A percentile compares a stretch with the other conserved stretches of the same genome.
phyloP scores from a whole-genome alignment of 2,113 vertebrate species.

The Limanda limanda region DNA sequence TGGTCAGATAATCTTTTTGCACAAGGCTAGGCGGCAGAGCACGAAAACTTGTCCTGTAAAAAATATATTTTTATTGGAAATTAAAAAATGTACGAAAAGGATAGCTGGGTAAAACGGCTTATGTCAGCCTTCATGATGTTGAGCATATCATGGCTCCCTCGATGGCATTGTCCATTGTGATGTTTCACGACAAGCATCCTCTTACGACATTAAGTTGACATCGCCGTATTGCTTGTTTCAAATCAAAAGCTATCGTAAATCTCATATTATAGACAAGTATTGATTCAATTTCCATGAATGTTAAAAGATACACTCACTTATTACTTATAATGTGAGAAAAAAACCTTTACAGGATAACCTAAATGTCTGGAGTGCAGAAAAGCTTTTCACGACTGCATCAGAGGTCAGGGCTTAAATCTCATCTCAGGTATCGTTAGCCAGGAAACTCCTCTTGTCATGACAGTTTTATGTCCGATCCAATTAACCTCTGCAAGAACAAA shows the following conservation, averaged over 20 bases:
- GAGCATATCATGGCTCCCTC: too few species aligned
- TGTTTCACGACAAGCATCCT: too few species aligned
- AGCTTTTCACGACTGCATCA: background rate
- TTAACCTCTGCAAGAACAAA: conserved; percentile 28
- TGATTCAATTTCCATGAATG: background rate
- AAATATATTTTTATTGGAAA: too few species aligned
- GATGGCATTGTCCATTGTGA: too few species aligned
- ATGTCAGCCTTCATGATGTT: too few species aligned
- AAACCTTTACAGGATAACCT: background rate
- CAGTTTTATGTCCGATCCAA: conserved; percentile 13
- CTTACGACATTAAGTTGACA: too few species aligned
- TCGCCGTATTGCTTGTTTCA: too few species aligned
- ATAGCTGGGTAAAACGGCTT: too few species aligned
- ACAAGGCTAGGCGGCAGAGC: too few species aligned
- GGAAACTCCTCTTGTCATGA: background rate
- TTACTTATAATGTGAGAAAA: background rate
- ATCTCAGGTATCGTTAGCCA: background rate
- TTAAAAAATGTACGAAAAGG: too few species aligned
- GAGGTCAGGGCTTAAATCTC: background rate
- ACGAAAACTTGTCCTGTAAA: too few species aligned
- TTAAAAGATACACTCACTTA: background rate
- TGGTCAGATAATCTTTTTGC: too few species aligned
- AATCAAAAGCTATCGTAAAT: background rate
- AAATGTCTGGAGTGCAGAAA: background rate
- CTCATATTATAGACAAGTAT: background rate